These are phyloP conservation scores for Sinopyrophorus schimmeli DNA, from an alignment of 2,888 invertebrate species.

Conservation along the genomic window DNA sequence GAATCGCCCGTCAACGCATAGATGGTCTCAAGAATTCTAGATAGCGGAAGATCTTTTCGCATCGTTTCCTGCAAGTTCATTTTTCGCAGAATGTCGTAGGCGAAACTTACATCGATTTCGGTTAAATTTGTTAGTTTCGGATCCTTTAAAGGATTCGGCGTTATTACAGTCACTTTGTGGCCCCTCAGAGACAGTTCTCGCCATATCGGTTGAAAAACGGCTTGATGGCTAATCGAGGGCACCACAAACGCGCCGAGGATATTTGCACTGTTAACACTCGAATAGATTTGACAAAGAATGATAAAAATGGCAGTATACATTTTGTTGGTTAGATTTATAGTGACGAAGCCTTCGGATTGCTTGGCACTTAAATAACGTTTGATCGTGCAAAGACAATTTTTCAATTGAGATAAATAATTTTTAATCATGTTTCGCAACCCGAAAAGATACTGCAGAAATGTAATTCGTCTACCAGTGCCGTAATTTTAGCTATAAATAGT, in stretches of 20 bases:
- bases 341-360: too few species aligned
- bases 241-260: constrained; percentile 41
- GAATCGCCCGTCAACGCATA: constrained; percentile 34
- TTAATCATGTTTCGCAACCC: too few species aligned
- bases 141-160: constrained; percentile 46
- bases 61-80: not conserved
- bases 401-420: too few species aligned
- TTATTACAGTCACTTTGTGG: constrained; percentile 45
- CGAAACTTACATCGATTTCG: constrained; percentile 40
- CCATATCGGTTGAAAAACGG: constrained; percentile 42
- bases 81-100: constrained; percentile 26
- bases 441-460: too few species aligned
- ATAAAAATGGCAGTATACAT: too few species aligned
- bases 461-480: too few species aligned
- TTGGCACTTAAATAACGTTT: too few species aligned
- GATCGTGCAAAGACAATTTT: too few species aligned
- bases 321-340: too few species aligned
- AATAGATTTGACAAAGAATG: too few species aligned
- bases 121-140: constrained; percentile 41
- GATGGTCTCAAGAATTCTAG: constrained; percentile 16
- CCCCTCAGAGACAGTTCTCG: constrained; percentile 45
- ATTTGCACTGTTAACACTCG: constrained; percentile 28
- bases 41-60: constrained; percentile 34
- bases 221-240: constrained; percentile 45
- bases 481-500: too few species aligned